Evolutionary conservation across 2,888 invertebrate genomes (phyloP).

Genomic region (Pheosia tremula): DNA sequence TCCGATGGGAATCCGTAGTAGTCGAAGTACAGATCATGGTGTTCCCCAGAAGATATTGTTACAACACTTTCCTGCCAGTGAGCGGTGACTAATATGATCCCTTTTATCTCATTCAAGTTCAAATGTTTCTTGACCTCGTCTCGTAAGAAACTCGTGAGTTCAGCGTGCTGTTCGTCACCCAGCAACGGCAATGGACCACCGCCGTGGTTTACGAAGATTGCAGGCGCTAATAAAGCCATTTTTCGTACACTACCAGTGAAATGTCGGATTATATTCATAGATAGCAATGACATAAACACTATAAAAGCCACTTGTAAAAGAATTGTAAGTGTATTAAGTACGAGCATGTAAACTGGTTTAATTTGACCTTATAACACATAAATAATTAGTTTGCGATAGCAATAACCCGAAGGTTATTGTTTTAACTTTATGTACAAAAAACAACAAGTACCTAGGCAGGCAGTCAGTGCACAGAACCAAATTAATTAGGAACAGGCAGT

Average conservation of each 20-base stretch:
- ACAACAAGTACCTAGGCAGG: too few relatives aligned
- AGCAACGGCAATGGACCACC: constrained; percentile 75
- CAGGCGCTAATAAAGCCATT: constrained; percentile 73
- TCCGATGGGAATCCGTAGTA: constrained; percentile 79
- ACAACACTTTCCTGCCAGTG: constrained; percentile 75
- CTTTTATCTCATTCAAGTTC: constrained; percentile 67
- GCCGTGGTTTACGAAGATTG: constrained; percentile 77
- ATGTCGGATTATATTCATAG: constrained; percentile 74
- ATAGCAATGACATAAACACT: constrained; percentile 73
- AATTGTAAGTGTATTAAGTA: constrained; percentile 73
- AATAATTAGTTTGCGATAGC: constrained; percentile 24
- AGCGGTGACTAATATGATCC: constrained; percentile 75
- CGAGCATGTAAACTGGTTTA: constrained; percentile 64
- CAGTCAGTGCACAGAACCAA: too few relatives aligned
- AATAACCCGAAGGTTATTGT: constrained; percentile 28
- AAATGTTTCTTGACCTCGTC: constrained; percentile 71
- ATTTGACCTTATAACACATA: constrained; percentile 33
- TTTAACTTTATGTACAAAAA: not conserved
- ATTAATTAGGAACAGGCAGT: too few relatives aligned
- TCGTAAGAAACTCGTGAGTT: constrained; percentile 65
- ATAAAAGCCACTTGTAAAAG: constrained; percentile 70
- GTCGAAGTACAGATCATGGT: constrained; percentile 74
- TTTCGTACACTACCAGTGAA: constrained; percentile 61
- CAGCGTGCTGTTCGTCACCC: constrained; percentile 70
- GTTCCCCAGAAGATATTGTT: constrained; percentile 71